Evolutionary conservation across 2,888 invertebrate genomes (phyloP), one percentile per base, ranked within the genome.

Genomic region (Hemistola chrysoprasaria): DNA sequence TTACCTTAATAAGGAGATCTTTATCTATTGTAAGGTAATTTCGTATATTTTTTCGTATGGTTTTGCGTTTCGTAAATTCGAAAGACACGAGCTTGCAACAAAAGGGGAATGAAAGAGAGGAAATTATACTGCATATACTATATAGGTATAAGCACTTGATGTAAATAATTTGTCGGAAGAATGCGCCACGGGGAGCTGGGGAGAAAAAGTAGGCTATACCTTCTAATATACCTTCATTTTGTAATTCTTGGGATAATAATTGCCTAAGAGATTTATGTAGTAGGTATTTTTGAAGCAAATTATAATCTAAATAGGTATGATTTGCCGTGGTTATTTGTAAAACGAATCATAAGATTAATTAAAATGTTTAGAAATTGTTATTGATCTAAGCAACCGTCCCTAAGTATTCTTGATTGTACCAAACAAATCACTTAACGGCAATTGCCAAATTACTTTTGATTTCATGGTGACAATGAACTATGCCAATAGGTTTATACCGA

Each of bases 381-480:
- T n/a, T n/a, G n/a, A n/a, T n/a, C n/a, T n/a, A n/a, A n/a, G n/a
- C n/a, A n/a, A n/a, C n/a, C n/a, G n/a, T n/a, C n/a, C 16, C 16
- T 4, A 2, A 2, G 16, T n/a, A 10, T 29, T 20, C 20, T 3
- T 33, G 9, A 34, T 30, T 33, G 25, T 30, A 29, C 20, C 22
- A 22, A 38, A 34, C 26, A 34, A 43, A 34, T 39, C 38, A 38
- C 34, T 38, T 41, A 3, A 25, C 24, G 16, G 29, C 16, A 8
- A 16, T 28, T 36, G 2, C 10, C 24, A 33, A 11, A 38, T 38
- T 10, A 22, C 33, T 38, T 43, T 38, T 43, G 33, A 43, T 38
- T 37, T 43, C 37, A 34, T 16, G 38, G 30, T 29, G 37, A 31
- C 32, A 40, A 45, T 45, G 27, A 39, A 31, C 32, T 40, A 26